Percentiles rank a stretch among this genome's conserved stretches.
Evolutionary conservation across 35 echinoderm and acorn worm species (phyloP).

Genomic region (Stichopus chloronotus): DNA sequence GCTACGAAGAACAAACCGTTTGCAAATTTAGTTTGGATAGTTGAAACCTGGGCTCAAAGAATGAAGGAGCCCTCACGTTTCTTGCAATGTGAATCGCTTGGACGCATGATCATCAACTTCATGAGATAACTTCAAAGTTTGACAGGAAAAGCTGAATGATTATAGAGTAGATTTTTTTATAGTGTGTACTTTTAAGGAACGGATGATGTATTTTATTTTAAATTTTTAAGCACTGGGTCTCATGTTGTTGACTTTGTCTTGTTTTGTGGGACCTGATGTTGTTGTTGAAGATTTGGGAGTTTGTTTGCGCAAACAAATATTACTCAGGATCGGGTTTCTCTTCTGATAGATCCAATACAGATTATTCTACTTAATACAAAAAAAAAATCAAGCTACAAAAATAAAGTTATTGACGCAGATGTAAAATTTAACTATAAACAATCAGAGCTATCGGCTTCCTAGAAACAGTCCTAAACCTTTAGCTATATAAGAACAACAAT

Average conservation of each 20-base stretch:
- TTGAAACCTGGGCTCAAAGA: background rate
- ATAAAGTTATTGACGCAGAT: too few relatives aligned
- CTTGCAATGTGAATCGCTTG: background rate
- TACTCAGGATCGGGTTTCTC: too few relatives aligned
- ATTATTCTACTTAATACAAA: too few relatives aligned
- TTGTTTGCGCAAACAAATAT: too few relatives aligned
- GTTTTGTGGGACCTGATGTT: background rate
- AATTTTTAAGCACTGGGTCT: background rate
- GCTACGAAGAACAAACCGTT: background rate
- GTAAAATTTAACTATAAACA: too few relatives aligned
- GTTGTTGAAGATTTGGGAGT: too few relatives aligned
- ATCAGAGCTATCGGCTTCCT: too few relatives aligned
- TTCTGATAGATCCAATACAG: too few relatives aligned
- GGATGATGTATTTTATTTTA: background rate
- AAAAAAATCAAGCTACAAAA: too few relatives aligned
- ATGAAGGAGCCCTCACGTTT: background rate
- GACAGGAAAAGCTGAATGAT: background rate
- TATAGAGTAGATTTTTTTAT: too few relatives aligned
- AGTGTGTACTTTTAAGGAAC: background rate
- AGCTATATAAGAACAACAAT: too few relatives aligned
- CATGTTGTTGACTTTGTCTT: background rate
- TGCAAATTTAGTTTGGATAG: background rate
- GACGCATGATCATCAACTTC: background rate
- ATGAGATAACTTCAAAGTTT: background rate
- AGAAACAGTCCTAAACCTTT: too few relatives aligned